Percentiles rank a stretch among this genome's conserved stretches.
These are phyloP conservation scores for Phytoseiulus persimilis DNA, from an alignment of 2,888 invertebrate genomes.

Conservation along the genomic window DNA sequence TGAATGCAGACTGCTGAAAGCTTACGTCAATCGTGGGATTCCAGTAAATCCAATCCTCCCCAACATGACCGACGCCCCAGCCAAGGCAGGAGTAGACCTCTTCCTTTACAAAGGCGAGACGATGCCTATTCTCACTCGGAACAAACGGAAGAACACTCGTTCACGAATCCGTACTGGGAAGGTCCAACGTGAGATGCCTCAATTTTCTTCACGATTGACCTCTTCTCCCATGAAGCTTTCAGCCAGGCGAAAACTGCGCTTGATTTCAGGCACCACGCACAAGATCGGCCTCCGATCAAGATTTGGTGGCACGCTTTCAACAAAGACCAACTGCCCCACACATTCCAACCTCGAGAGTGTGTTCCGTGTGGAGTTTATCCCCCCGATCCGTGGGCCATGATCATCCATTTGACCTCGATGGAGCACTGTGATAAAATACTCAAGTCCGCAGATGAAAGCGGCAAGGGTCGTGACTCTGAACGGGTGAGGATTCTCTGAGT, in stretches of 20 bases:
- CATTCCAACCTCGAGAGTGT: constrained; percentile 26
- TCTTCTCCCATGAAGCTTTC: too few species aligned
- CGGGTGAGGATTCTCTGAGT: not conserved
- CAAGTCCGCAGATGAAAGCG: not conserved
- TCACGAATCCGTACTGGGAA: not conserved
- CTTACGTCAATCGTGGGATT: not conserved
- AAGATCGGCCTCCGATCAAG: too few species aligned
- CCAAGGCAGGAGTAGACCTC: not conserved
- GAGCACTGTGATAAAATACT: not conserved
- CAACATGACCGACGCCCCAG: not conserved
- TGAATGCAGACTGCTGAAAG: too few species aligned
- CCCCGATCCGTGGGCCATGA: constrained; percentile 11
- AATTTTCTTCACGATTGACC: not conserved
- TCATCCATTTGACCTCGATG: not conserved
- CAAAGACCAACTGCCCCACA: not conserved
- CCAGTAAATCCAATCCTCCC: not conserved
- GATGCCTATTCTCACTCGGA: not conserved
- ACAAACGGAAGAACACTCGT: not conserved
- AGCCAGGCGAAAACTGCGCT: too few species aligned
- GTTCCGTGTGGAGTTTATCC: not conserved
- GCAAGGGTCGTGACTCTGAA: not conserved
- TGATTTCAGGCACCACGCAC: too few species aligned
- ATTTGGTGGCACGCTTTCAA: not conserved
- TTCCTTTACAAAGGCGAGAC: not conserved
- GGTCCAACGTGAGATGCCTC: not conserved